Evolutionary conservation across 2,113 vertebrate genomes (phyloP), one percentile per base, ranked within the genome.

Genomic region (Dendrocopos noguchii): DNA sequence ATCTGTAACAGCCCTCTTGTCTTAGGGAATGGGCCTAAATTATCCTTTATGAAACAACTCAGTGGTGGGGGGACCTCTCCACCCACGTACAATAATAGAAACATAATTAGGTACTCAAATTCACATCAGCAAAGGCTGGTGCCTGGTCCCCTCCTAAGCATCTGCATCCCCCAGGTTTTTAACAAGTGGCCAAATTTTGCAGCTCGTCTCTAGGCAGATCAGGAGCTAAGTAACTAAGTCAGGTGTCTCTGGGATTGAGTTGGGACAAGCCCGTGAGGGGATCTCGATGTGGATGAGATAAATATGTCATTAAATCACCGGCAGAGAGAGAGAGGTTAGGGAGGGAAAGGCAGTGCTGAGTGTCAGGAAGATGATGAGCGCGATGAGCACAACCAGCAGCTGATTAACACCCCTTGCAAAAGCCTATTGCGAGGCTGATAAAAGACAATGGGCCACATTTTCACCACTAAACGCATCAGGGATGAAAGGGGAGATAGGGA

Each of bases 371-470:
- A 57, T 84, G 91, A 12, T 88, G 77, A 46, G 47, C 59, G n/a
- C 2, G 46, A n/a, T 12, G 36, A 93, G 77, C 36, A 52, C 68
- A 47, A 13, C 52, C 7, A 4, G 0, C 0, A 64, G 50, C 67
- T 90, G 66, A 86, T 96, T 93, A 94, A 85, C 90, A 44, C 76
- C 21, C 33, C 34, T 80, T 71, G 36, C 1, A 1, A 85, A 88
- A 88, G 29, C 46, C 67, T 13, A 28, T 22, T 86, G 66, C 63
- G 7, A 82, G 39, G 20, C 83, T 57, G 95, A 95, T 96, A 95
- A 95, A 72, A 87, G 46, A 94, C 94, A 94, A 95, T 93, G 86
- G 86, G 70, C 21, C 77, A 63, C 70, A 87, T 94, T 87, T 86
- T 78, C 90, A 83, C 61, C 5, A 2, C 56, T 91, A 77, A 94